These are phyloP conservation scores for Notocelia uddmanniana DNA, from an alignment of 2,888 invertebrate genomes.

Conservation along the genomic window DNA sequence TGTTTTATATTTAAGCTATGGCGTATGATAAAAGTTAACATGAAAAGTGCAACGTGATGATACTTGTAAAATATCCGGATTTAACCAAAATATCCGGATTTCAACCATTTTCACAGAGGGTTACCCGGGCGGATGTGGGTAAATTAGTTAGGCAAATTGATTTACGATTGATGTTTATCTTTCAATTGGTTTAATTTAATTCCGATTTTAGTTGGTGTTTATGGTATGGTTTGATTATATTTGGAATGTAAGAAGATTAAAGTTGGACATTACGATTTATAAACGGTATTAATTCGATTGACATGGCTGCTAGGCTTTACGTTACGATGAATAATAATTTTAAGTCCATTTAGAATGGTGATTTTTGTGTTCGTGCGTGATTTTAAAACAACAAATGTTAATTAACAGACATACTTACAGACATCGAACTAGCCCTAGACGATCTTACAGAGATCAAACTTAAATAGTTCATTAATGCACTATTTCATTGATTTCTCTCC, in stretches of 20 bases:
- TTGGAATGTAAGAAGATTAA: constrained; percentile 8
- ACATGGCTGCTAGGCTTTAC: no score
- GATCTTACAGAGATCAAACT: no score
- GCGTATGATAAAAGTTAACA: no score
- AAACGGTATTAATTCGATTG: background rate
- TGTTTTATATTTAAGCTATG: no score
- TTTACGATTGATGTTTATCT: constrained; percentile 40
- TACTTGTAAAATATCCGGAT: no score
- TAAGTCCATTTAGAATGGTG: no score
- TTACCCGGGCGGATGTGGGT: constrained; percentile 18
- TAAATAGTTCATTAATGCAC: no score
- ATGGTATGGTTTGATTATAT: constrained; percentile 19
- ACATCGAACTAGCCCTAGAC: no score
- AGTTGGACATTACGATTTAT: background rate
- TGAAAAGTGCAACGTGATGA: no score
- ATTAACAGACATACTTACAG: no score
- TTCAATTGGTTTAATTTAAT: constrained; percentile 37
- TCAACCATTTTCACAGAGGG: background rate
- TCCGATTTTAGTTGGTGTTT: background rate
- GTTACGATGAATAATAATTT: background rate
- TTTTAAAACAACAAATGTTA: no score
- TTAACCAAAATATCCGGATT: background rate
- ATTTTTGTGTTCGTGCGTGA: no score
- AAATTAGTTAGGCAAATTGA: constrained; percentile 37
- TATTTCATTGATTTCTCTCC: background rate